Percentiles rank a stretch among this genome's conserved stretches.
phyloP scores from a whole-genome alignment of 2,888 invertebrate species.

The Mimachlamys varia region DNA sequence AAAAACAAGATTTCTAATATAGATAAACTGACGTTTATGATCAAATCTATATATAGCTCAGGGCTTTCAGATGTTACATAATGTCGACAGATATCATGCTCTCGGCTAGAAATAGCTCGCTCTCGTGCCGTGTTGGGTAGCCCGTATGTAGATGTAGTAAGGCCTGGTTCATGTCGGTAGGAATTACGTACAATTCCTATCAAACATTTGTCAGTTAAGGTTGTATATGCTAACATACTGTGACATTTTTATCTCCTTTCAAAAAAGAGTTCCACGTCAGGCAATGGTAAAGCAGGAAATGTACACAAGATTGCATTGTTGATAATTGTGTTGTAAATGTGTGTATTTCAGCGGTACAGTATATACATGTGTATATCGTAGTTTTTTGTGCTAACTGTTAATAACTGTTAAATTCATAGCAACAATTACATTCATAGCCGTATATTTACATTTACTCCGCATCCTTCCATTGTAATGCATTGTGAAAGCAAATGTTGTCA shows the following conservation, averaged over 20 bases:
- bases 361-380: too few relatives aligned
- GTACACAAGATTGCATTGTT: too few relatives aligned
- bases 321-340: too few relatives aligned
- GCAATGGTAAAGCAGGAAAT: too few relatives aligned
- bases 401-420: too few relatives aligned
- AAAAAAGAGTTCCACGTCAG: background rate
- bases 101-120: background rate
- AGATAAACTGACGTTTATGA: background rate
- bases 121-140: background rate
- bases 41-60: background rate
- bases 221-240: background rate
- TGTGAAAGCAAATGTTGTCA: too few relatives aligned
- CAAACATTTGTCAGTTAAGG: background rate
- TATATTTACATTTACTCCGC: too few relatives aligned
- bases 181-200: background rate
- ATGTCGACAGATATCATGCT: background rate
- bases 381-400: too few relatives aligned
- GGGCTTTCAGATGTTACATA: background rate
- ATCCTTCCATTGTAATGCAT: too few relatives aligned
- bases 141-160: background rate
- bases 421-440: too few relatives aligned
- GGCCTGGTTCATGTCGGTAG: background rate
- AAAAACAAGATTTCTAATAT: background rate
- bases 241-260: background rate
- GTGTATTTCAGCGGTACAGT: too few relatives aligned